phyloP scores from a whole-genome alignment of 2,888 invertebrate species.

The Apamea monoglypha region DNA sequence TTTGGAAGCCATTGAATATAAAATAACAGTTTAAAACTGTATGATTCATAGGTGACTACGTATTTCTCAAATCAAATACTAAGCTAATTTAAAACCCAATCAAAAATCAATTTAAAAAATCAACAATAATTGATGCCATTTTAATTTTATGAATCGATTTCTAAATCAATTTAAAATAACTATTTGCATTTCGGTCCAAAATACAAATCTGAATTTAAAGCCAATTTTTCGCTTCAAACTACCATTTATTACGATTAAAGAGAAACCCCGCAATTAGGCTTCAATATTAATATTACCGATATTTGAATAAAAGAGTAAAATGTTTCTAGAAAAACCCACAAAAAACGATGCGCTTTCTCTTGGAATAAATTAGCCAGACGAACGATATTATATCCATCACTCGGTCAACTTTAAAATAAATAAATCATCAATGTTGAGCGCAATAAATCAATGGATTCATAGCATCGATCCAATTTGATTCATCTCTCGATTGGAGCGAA shows the following conservation, averaged over 20 bases:
- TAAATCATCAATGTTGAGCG: conserved; percentile 83
- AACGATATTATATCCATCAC: conserved; percentile 72
- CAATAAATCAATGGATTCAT: conserved; percentile 86
- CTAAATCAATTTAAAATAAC: conserved; percentile 42
- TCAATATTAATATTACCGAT: conserved; percentile 40
- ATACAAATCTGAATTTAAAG: conserved; percentile 38
- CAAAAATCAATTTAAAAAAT: conserved; percentile 49
- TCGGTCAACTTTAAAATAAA: conserved; percentile 77
- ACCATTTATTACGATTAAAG: conserved; percentile 56
- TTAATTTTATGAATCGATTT: conserved; percentile 44
- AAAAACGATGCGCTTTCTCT: conserved; percentile 60
- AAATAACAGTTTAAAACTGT: not conserved
- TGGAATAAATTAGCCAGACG: conserved; percentile 61
- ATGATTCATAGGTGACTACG: not conserved
- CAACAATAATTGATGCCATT: conserved; percentile 49
- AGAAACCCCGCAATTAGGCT: conserved; percentile 57
- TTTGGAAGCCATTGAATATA: not conserved
- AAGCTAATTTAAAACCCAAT: conserved; percentile 39
- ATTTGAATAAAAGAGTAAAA: conserved; percentile 41
- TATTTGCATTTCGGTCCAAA: conserved; percentile 32
- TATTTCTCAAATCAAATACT: conserved; percentile 25
- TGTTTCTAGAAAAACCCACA: conserved; percentile 33
- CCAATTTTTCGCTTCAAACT: conserved; percentile 27
- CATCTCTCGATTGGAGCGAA: conserved; percentile 80
- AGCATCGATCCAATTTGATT: conserved; percentile 85